Evolutionary conservation across 1,140 invertebrate species (phyloP).

Genomic region (Pogonomyrmex californicus): DNA sequence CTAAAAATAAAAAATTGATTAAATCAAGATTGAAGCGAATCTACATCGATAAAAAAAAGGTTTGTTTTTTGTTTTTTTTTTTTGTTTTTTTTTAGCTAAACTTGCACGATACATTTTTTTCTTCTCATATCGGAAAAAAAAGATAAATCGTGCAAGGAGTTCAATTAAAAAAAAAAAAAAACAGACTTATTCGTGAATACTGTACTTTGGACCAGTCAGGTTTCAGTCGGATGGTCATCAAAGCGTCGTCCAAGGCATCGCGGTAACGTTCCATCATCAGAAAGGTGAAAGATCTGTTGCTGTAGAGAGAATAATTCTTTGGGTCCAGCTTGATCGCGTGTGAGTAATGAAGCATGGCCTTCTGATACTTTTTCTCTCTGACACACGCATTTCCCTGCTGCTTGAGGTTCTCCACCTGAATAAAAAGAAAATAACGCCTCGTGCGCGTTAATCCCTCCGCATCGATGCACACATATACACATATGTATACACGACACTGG

Average conservation of each 20-base stretch:
- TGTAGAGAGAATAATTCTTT: constrained; percentile 91
- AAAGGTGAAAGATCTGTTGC: constrained; percentile 93
- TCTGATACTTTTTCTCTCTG: constrained; percentile 91
- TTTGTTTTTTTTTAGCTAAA: too few relatives aligned
- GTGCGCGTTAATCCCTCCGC: background rate
- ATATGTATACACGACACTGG: too few relatives aligned
- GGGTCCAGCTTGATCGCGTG: constrained; percentile 93
- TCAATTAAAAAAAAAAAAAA: too few relatives aligned
- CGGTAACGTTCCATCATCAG: constrained; percentile 93
- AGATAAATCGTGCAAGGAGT: too few relatives aligned
- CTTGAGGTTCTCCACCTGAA: constrained; percentile 88
- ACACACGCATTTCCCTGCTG: constrained; percentile 93
- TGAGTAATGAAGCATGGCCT: constrained; percentile 93
- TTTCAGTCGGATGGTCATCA: constrained; percentile 91
- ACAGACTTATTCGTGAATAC: too few relatives aligned
- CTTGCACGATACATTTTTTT: too few relatives aligned
- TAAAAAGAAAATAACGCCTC: background rate
- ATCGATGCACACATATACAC: background rate
- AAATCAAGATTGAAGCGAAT: too few relatives aligned
- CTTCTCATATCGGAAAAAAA: too few relatives aligned
- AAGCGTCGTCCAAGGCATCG: constrained; percentile 92
- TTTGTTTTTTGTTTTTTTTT: too few relatives aligned
- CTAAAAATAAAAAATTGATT: too few relatives aligned
- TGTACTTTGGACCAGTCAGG: constrained; percentile 94
- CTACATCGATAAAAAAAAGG: too few relatives aligned